Base-by-base conservation (phyloP, 1,140 invertebrate genomes). In the Cyclargus thomasi region DNA sequence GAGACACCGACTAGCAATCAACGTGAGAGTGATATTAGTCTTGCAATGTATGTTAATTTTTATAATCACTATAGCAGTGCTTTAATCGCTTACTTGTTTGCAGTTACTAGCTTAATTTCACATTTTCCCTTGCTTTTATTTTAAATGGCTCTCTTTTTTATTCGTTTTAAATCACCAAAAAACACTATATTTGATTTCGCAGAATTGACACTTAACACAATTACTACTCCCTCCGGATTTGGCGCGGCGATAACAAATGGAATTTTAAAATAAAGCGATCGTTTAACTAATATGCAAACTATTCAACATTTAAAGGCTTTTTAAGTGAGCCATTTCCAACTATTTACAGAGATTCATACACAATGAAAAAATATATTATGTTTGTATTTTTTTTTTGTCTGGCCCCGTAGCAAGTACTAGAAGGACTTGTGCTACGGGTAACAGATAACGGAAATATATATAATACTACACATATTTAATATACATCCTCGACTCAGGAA, bases 161-260 rank as follows among this genome's bases (percentile, higher is more conserved):
- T 29, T 14, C 39, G 11, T 11, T 47, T 47, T 47, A 47, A 47
- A 47, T 47, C 39, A 47, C 39, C 11, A 29, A 47, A n/a, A 8
- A 47, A 47, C 39, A 47, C 39, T 47, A 47, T 47, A 47, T 59
- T 59, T 59, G 18, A 59, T 59, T 59, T 59, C 20, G 18, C 55
- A 59, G 17, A 59, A 59, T 59, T 59, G 55, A 59, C 55, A 11
- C 55, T 59, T 59, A 59, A 59, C 55, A 59, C 55, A 59, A 59
- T 59, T 59, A 59, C 55, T 22, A 11, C 20, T 59, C 55, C 18
- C 55, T 7, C 18, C 18, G 55, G 55, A 59, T 59, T 59, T 59
- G 55, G 53, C 55, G 20, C 55, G 55, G 55, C 18, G 18, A 59
- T 20, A 18, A 20, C 55, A 59, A 59, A 59, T 59, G 20, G 10